Percentiles rank a stretch among this genome's conserved stretches.
Conservation (phyloP, 2,797 vertebrate species). For the Propithecus perrieri region DNA sequence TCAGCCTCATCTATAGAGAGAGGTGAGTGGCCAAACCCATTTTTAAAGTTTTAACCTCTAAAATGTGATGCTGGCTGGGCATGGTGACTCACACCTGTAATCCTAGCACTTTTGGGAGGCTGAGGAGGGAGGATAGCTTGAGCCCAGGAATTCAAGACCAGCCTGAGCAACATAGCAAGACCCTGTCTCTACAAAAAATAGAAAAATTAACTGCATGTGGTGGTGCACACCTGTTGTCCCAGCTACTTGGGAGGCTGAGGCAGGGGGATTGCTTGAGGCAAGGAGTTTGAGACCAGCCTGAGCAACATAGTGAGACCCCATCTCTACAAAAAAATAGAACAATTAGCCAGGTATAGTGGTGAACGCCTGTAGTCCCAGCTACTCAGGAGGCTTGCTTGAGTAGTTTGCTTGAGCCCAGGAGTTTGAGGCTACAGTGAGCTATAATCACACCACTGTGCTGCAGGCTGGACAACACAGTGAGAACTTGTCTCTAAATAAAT, state of each 20-base stretch:
- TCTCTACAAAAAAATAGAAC: neutral
- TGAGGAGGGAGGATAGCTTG: neutral
- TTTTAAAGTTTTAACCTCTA: neutral
- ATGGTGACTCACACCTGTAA: neutral
- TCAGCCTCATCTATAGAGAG: slow-evolving; percentile 21
- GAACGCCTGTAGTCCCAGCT: too few relatives aligned
- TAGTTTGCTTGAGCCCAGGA: neutral
- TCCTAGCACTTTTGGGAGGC: neutral
- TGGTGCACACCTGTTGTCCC: neutral
- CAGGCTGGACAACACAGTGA: neutral
- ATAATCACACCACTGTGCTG: neutral
- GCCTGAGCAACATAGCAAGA: neutral
- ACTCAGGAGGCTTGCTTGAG: neutral
- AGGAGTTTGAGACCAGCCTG: neutral
- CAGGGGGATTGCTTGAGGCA: too few relatives aligned
- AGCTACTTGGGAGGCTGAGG: too few relatives aligned
- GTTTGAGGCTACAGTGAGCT: neutral
- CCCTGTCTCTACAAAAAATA: neutral
- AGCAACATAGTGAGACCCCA: neutral
- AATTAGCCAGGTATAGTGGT: neutral
- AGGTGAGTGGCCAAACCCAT: neutral
- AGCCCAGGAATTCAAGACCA: neutral
- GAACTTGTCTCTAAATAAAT: too few relatives aligned
- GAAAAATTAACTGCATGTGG: neutral
- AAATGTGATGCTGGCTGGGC: neutral